Base-by-base conservation (phyloP, 1,140 invertebrate species). In the Brachionus asplanchnoidis region DNA sequence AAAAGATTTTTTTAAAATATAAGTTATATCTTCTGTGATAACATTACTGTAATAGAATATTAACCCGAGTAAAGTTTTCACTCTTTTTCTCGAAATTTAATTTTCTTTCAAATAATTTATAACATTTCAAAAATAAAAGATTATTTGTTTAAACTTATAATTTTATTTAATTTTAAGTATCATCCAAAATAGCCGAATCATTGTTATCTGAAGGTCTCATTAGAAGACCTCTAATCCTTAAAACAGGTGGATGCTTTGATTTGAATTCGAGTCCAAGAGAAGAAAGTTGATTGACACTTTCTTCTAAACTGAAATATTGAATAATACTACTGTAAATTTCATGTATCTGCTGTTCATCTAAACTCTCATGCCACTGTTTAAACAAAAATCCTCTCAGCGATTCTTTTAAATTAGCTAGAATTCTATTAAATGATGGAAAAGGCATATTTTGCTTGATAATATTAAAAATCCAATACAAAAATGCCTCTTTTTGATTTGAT, bases 391-490 rank as follows among this genome's bases (percentile, higher is more conserved):
- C 73, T 17, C 42, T 56, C 11, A 86, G 20, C 1, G 85, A 85
- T 73, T 86, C 85, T 14, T 85, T 84, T 11, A 86, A 73, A 65
- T 86, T 85, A 60, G 46, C 26, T 44, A 86, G 66, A 20, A 83
- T 85, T 50, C 85, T 66, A n/a, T 28, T 50, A 70, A 86, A 86
- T 5, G 85, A 86, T 20, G 84, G 20, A 68, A 84, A 84, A 9
- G 26, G 20, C 46, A 80, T 78, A 44, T 86, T 86, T 80, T 86
- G 86, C 65, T 86, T 85, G 2, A 86, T 77, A 73, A 86, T 84
- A 70, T 86, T 86, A n/a, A 86, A 85, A 17, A 86, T 40, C 86
- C 86, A 86, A 42, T 86, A 84, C 50, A 77, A 42, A 70, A 86
- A 86, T 0, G 82, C 84, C 3, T 82, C 84, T 84, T 85, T 86